phyloP scores from a whole-genome alignment of 2,888 invertebrate genomes.

The Agrochola litura region DNA sequence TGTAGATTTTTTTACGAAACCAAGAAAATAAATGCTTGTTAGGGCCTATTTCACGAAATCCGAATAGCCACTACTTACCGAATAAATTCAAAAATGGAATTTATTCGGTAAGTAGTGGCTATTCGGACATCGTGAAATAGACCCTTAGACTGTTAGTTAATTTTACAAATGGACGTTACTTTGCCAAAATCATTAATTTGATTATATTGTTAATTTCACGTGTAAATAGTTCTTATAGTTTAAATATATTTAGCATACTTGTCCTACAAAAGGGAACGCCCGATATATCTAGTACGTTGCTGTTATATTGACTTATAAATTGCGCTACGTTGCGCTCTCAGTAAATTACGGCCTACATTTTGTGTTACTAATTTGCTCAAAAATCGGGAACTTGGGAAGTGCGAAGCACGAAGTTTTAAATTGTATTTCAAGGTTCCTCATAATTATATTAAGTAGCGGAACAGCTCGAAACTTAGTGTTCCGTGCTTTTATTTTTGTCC shows the following conservation, averaged over 20 bases:
- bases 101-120: no score
- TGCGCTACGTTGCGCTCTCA: conserved; percentile 43
- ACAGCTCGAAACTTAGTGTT: conserved; percentile 46
- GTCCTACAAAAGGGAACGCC: conserved; percentile 30
- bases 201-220: conserved; percentile 56
- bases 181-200: conserved; percentile 60
- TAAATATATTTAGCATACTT: conserved; percentile 42
- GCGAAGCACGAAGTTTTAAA: conserved; percentile 60
- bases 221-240: conserved; percentile 62
- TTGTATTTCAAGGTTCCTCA: conserved; percentile 63
- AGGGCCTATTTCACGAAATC: no score
- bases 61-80: no score
- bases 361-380: conserved; percentile 68
- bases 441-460: conserved; percentile 60
- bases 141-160: conserved; percentile 10
- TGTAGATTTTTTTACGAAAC: conserved; percentile 64
- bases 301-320: conserved; percentile 51
- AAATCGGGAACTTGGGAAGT: conserved; percentile 60
- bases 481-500: conserved; percentile 45
- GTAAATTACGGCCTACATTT: conserved; percentile 62
- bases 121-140: no score
- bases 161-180: conserved; percentile 51
- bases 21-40: conserved; percentile 22
- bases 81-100: no score
- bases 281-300: conserved; percentile 51